phyloP scores from a whole-genome alignment of 2,113 vertebrate genomes.

The Propithecus coquereli region DNA sequence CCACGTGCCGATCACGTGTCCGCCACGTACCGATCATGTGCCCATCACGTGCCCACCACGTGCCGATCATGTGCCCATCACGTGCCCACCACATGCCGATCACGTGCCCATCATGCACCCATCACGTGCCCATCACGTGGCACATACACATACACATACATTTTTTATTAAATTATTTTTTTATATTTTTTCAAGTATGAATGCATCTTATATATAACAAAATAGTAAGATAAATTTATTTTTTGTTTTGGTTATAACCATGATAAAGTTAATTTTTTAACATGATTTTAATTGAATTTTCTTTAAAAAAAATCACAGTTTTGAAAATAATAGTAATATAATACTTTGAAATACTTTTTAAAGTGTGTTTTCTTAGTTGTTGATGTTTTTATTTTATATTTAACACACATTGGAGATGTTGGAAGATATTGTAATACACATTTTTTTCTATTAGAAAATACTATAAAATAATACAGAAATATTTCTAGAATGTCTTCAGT shows the following conservation, averaged over 20 bases:
- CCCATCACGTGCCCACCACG: too few relatives aligned
- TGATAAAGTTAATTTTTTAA: not conserved
- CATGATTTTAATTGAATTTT: not conserved
- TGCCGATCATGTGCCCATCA: too few relatives aligned
- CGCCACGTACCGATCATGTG: too few relatives aligned
- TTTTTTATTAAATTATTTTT: not conserved
- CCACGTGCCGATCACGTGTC: too few relatives aligned
- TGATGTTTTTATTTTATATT: not conserved
- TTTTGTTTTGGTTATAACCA: not conserved
- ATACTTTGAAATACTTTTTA: not conserved
- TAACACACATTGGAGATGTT: not conserved
- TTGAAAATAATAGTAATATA: not conserved
- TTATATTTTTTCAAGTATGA: not conserved
- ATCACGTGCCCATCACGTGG: too few relatives aligned
- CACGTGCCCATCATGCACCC: too few relatives aligned
- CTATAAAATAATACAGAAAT: not conserved
- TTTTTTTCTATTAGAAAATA: not conserved
- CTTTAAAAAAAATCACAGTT: not conserved
- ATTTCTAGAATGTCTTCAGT: not conserved
- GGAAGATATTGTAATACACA: not conserved
- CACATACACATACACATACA: too few relatives aligned
- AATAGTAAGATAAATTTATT: not conserved
- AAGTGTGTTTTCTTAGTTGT: not conserved
- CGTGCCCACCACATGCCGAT: too few relatives aligned
- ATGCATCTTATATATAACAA: not conserved